Base-by-base conservation (phyloP, 2,113 vertebrate species). In the Sinocyclocheilus anophthalmus region DNA sequence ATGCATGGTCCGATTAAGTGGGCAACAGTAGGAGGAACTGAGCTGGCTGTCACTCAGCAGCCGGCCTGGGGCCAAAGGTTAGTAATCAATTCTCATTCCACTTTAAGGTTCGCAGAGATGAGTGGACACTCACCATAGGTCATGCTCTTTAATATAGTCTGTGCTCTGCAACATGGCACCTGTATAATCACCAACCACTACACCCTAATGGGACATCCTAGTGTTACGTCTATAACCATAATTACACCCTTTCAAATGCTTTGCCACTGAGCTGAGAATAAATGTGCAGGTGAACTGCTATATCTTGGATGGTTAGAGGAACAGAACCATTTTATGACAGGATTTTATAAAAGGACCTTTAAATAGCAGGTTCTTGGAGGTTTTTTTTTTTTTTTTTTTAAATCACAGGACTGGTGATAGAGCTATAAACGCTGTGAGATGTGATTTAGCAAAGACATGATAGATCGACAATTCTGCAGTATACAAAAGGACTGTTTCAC, bases 161-260 rank as follows among this genome's bases (percentile, higher is more conserved):
- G 53, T 84, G 84, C 84, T 83, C 85, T 61, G 59, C 86, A 81
- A 87, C 69, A 77, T 70, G 84, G 78, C 83, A 84, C 82, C 85
- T 85, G 88, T 84, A 84, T 90, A 90, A 91, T 90, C 88, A 90
- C 85, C 78, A 81, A 80, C 87, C 81, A 88, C 87, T 88, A 87
- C 88, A 84, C 76, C 67, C 76, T 91, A 88, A 91, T 91, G 86
- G 85, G 88, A 89, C 89, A 86, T 87, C 88, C 86, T 86, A 85
- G 86, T 85, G 82, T 87, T 84, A 87, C 13, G 86, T 87, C 84
- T 88, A 89, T 90, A 87, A 48, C 88, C 76, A 67, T 91, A 91
- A 91, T 91, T 91, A 86, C 77, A 91, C 78, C 88, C 86, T 88
- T 90, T 91, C 86, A 89, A 84, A 73, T 78, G 84, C 85, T 86